Evolutionary conservation across 2,113 vertebrate genomes (phyloP).

Genomic region (Sorex fumeus): DNA sequence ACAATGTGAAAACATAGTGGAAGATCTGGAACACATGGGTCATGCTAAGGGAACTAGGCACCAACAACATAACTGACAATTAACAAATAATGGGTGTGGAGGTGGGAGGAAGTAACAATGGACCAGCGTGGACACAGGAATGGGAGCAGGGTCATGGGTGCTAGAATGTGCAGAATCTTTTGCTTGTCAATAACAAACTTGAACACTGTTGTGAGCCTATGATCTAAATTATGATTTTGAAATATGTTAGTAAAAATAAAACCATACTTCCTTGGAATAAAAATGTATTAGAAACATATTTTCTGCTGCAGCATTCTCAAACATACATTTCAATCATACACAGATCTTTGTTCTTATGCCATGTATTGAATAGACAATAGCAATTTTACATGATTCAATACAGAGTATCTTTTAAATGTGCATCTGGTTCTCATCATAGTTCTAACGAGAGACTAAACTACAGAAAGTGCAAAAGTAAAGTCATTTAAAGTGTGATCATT

Average conservation of each 20-base stretch:
- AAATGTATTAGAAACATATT: neutral
- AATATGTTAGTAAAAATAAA: constrained; percentile 1
- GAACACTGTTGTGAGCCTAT: no score
- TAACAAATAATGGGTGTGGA: no score
- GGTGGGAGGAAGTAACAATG: no score
- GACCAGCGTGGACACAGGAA: no score
- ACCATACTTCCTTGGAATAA: constrained; percentile 20
- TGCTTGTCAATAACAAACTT: no score
- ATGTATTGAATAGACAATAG: constrained; percentile 12
- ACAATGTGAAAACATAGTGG: no score
- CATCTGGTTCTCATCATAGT: constrained; percentile 6
- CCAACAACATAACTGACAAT: no score
- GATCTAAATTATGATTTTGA: no score
- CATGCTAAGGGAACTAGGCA: no score
- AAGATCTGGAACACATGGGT: no score
- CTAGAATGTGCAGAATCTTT: no score
- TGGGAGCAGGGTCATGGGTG: no score
- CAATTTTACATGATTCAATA: neutral
- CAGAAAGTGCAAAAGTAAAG: constrained; percentile 54
- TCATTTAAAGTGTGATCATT: neutral
- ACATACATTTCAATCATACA: neutral
- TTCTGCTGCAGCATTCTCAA: constrained; percentile 40
- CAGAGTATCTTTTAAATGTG: constrained; percentile 33
- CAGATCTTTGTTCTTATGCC: neutral
- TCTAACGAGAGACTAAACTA: neutral